Percentiles rank a stretch among this genome's conserved stretches.
Evolutionary conservation across 2,113 vertebrate species (phyloP).

Genomic region (Egretta garzetta): DNA sequence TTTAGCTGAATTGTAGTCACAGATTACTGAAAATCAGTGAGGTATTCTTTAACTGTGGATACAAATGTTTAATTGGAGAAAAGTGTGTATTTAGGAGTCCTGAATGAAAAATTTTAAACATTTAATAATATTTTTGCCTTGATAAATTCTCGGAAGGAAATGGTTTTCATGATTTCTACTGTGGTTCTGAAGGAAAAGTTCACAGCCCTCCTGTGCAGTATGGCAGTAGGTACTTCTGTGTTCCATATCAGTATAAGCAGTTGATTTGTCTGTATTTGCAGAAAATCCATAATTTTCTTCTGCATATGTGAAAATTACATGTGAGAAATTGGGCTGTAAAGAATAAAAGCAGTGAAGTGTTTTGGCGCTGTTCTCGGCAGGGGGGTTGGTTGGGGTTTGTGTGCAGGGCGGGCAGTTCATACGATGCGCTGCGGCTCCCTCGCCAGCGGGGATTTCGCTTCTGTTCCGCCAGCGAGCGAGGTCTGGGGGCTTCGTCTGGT

Average conservation of each 20-base stretch:
- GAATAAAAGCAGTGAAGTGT: background rate
- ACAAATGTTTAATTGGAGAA: background rate
- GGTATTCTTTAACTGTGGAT: background rate
- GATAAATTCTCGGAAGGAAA: background rate
- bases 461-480: background rate
- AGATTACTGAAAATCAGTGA: background rate
- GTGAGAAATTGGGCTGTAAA: background rate
- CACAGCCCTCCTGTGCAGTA: background rate
- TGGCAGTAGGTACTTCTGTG: background rate
- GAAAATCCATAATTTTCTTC: background rate
- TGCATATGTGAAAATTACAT: background rate
- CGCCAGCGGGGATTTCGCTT: background rate
- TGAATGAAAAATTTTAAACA: background rate
- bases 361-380: background rate
- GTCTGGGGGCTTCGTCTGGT: rapidly evolving
- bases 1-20: background rate
- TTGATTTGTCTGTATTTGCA: background rate
- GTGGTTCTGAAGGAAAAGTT: background rate
- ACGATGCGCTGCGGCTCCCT: background rate
- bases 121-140: background rate
- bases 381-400: background rate
- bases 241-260: background rate
- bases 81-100: background rate
- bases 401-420: background rate
- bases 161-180: background rate